Evolutionary conservation across 2,888 invertebrate species (phyloP).

Genomic region (Odontomyia ornata): DNA sequence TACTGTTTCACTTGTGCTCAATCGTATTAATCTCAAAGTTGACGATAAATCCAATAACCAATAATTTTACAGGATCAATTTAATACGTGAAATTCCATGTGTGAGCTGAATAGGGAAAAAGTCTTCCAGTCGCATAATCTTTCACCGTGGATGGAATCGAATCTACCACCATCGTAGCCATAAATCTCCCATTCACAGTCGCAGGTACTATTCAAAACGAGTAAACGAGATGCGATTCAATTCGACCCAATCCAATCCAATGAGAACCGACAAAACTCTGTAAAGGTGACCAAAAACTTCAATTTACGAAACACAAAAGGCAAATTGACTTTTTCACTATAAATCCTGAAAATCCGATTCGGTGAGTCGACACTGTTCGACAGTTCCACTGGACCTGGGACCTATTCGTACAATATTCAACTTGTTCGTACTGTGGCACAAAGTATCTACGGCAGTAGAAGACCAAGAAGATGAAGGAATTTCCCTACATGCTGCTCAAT

Average conservation of each 20-base stretch:
- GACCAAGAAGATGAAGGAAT: conserved; percentile 22
- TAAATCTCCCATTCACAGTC: conserved; percentile 11
- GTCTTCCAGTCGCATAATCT: conserved; percentile 17
- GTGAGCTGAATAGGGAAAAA: conserved; percentile 23
- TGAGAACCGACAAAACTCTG: conserved; percentile 24
- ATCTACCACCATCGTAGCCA: background rate
- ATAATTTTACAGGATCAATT: background rate
- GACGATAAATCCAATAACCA: too few species aligned
- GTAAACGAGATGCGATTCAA: conserved; percentile 23
- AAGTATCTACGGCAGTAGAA: background rate
- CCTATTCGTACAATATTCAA: conserved; percentile 7
- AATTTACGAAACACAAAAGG: conserved; percentile 47
- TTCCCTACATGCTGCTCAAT: conserved; percentile 39
- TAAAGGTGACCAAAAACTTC: conserved; percentile 44
- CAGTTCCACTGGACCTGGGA: conserved; percentile 38
- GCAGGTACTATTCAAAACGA: conserved; percentile 23
- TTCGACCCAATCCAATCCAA: conserved; percentile 1
- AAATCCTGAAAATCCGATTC: conserved; percentile 43
- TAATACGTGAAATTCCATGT: conserved; percentile 8
- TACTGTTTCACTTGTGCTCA: too few species aligned
- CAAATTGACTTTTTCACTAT: conserved; percentile 46
- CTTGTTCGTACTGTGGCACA: background rate
- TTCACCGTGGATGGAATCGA: conserved; percentile 2
- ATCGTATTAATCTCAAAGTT: too few species aligned
- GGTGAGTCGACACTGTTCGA: conserved; percentile 34